A percentile compares a stretch with the other conserved stretches of the same genome.
Evolutionary conservation across 1,140 invertebrate genomes (phyloP).

Genomic region (Hormaphis cornu): DNA sequence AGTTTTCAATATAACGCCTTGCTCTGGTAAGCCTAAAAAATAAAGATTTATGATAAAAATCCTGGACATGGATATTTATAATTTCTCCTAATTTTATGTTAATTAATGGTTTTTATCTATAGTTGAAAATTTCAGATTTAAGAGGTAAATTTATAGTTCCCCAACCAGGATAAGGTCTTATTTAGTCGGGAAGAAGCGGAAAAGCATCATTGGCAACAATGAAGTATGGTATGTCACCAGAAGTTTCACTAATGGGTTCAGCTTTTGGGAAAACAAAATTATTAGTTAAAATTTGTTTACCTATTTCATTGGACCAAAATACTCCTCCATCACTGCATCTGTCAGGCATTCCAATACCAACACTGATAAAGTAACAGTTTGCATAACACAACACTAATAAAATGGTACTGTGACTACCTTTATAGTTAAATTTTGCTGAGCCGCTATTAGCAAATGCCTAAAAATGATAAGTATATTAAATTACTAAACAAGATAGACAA

Average conservation of each 20-base stretch:
- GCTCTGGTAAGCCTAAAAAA: not conserved
- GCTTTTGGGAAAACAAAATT: not conserved
- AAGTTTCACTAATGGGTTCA: not conserved
- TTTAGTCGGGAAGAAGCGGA: not conserved
- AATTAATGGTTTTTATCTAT: not conserved
- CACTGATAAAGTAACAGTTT: not conserved
- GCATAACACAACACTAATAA: constrained; percentile 36
- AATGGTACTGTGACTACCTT: constrained; percentile 44
- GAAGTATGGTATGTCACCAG: not conserved
- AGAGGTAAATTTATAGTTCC: not conserved
- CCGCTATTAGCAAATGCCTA: constrained; percentile 40
- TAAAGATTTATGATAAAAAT: too few species aligned
- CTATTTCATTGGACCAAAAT: not conserved
- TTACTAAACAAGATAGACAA: too few species aligned
- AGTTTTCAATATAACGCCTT: not conserved
- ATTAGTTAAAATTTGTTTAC: constrained; percentile 23
- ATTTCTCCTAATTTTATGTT: too few species aligned
- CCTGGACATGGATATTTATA: too few species aligned
- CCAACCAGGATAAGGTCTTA: constrained; percentile 4
- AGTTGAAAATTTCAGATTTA: not conserved
- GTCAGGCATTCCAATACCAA: not conserved
- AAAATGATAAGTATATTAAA: constrained; percentile 32
- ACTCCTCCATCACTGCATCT: constrained; percentile 1
- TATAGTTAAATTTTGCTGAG: constrained; percentile 44
- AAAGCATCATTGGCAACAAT: not conserved